phyloP scores from a whole-genome alignment of 2,113 vertebrate genomes.

The Coreoperca whiteheadi region DNA sequence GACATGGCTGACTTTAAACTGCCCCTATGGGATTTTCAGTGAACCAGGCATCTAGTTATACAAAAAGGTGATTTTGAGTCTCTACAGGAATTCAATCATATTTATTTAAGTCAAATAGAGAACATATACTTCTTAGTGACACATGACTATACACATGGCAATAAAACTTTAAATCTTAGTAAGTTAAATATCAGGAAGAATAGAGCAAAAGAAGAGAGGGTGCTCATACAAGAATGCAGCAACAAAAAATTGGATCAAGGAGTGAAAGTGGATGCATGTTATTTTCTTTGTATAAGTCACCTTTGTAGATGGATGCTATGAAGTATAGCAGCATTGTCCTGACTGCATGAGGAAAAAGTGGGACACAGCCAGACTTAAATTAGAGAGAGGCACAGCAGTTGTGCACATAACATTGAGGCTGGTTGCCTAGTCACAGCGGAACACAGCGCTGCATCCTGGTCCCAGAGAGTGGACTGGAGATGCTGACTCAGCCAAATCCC shows the following conservation, averaged over 20 bases:
- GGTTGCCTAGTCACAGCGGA: slow-evolving; percentile 82
- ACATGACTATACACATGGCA: neutral
- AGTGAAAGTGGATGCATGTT: slow-evolving; percentile 25
- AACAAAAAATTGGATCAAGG: slow-evolving; percentile 8
- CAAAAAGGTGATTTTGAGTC: slow-evolving; percentile 6
- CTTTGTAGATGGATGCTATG: slow-evolving; percentile 38
- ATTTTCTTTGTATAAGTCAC: slow-evolving; percentile 56
- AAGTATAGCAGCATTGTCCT: slow-evolving; percentile 62
- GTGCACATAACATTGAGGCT: slow-evolving; percentile 76
- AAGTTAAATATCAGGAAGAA: neutral
- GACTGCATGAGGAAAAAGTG: slow-evolving; percentile 72
- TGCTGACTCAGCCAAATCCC: slow-evolving; percentile 81
- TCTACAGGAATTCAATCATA: neutral
- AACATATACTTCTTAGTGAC: neutral
- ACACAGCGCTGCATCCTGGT: slow-evolving; percentile 72
- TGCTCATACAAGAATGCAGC: neutral
- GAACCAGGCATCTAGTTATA: neutral
- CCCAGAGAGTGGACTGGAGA: slow-evolving; percentile 72
- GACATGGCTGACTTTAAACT: neutral
- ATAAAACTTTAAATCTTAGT: neutral
- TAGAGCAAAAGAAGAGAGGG: neutral
- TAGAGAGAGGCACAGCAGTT: slow-evolving; percentile 70
- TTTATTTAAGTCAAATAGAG: neutral
- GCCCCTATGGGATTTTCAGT: neutral
- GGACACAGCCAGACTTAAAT: slow-evolving; percentile 79